Evolutionary conservation across 1,140 invertebrate genomes (phyloP).

Genomic region (Triops longicaudatus): DNA sequence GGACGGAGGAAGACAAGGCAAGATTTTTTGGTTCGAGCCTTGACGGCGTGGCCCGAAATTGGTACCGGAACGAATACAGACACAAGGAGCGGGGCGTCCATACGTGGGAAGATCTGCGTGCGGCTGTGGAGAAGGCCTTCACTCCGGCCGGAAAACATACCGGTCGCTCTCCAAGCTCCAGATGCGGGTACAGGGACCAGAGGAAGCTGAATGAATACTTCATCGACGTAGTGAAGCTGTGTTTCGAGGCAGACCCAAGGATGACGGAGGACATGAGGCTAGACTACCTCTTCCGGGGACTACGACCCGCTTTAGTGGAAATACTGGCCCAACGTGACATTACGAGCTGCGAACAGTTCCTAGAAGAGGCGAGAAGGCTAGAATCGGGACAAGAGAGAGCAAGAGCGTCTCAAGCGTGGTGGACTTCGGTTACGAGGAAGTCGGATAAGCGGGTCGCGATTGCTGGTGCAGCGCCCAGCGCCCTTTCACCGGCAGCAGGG

Average conservation of each 20-base stretch:
- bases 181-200: background rate
- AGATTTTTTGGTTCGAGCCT: background rate
- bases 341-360: background rate
- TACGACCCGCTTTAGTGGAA: background rate
- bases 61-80: background rate
- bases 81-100: background rate
- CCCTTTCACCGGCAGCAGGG: background rate
- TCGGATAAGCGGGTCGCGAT: background rate
- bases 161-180: background rate
- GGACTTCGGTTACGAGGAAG: background rate
- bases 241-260: background rate
- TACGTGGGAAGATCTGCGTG: background rate
- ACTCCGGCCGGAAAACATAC: background rate
- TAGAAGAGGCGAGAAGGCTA: background rate
- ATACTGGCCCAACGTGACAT: background rate
- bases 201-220: background rate
- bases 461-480: background rate
- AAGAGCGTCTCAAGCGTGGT: background rate
- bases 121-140: background rate
- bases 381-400: background rate
- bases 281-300: background rate
- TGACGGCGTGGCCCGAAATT: background rate
- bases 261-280: background rate
- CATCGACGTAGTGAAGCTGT: background rate
- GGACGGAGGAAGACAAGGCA: background rate